Base-by-base conservation (phyloP, 2,113 vertebrate genomes). In the Ictalurus furcatus region DNA sequence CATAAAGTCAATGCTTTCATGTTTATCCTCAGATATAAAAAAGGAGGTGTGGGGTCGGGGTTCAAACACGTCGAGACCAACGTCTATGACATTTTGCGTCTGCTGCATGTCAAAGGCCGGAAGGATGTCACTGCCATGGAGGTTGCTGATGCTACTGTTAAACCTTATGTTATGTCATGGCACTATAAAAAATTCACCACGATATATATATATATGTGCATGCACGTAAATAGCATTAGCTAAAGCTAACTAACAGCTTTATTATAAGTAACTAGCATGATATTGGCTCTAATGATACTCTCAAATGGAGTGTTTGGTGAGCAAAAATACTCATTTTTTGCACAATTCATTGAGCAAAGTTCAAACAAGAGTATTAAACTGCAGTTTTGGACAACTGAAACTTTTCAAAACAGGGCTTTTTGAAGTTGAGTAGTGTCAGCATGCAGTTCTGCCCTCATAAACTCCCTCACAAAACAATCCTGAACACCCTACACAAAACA, bases 21-120 rank as follows among this genome's bases (percentile, higher is more conserved):
- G 37, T 58, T 87, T 14, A 21, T 81, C 61, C 85, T 84, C 95
- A 98, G 97, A 92, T 98, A 98, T 93, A 98, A 98, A 94, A 98
- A 97, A 90, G 97, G 97, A 6, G 97, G 97, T 6, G 94, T 96
- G 85, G 96, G 96, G 28, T 98, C 97, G 0, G 97, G 97, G 30
- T 98, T 98, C 90, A 94, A 96, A 81, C 97, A 98, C 0, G 95
- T 98, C 59, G 97, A 98, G 91, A 96, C 96, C n/a, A 98, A 98
- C 17, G 90, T 94, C 92, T 98, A 97, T 93, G 96, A 97, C 88
- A 94, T 98, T 92, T 94, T 95, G 67, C 96, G 97, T 2, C 92
- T 98, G 86, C 96, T 98, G 90, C 97, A 97, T 0, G 93, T 98
- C 88, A 98, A 98, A 92, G 97, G 97, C 65, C 96, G 94, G 89